These are phyloP conservation scores for Polydrusus tereticollis DNA, from an alignment of 2,888 invertebrate species.

Conservation along the genomic window DNA sequence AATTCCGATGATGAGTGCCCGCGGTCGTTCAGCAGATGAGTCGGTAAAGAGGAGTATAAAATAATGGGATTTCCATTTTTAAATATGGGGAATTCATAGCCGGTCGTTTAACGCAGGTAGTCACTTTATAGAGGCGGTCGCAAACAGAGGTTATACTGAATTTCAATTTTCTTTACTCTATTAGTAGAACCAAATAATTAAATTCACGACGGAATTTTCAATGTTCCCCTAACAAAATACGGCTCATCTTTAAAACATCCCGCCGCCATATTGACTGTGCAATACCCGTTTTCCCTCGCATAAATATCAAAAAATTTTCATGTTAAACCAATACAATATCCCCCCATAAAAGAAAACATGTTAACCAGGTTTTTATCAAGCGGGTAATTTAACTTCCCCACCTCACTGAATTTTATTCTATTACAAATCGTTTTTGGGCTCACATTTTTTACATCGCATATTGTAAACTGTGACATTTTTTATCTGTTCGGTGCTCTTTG, in stretches of 20 bases:
- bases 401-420: constrained; percentile 42
- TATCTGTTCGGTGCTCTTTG: constrained; percentile 40
- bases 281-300: constrained; percentile 6
- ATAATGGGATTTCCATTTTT: too few species aligned
- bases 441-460: constrained; percentile 38
- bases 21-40: too few species aligned
- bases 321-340: constrained; percentile 12
- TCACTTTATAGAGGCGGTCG: too few species aligned
- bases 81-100: too few species aligned
- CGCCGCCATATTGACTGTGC: constrained; percentile 8
- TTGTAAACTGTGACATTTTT: constrained; percentile 43
- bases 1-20: too few species aligned
- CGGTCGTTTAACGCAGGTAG: too few species aligned
- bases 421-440: constrained; percentile 38
- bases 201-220: too few species aligned
- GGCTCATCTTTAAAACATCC: constrained; percentile 27
- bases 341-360: constrained; percentile 34
- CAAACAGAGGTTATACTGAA: too few species aligned
- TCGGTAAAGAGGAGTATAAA: too few species aligned
- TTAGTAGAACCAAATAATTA: too few species aligned
- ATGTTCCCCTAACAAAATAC: too few species aligned
- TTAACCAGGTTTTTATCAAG: constrained; percentile 26
- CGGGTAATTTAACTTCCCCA: constrained; percentile 37
- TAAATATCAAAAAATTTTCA: constrained; percentile 12
- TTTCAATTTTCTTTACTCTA: too few species aligned